Conservation (phyloP, 2,888 invertebrate species). For the Drosophila kokeensis region DNA sequence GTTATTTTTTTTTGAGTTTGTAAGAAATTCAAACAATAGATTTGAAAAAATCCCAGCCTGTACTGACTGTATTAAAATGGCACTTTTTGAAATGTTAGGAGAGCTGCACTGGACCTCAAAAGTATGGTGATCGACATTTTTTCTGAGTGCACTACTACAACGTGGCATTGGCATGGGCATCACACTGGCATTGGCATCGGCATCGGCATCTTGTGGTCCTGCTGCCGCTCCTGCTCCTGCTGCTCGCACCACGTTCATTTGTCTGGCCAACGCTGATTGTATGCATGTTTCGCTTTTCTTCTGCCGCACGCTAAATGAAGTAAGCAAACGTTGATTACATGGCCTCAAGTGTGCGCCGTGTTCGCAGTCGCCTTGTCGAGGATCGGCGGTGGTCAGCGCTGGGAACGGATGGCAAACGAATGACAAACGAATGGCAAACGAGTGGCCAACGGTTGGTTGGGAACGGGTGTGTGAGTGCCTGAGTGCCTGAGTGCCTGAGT, state of each 20-base stretch:
- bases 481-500: not conserved
- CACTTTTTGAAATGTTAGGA: not conserved
- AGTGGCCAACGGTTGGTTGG: constrained; percentile 1
- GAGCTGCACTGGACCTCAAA: not conserved
- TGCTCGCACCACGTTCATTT: constrained; percentile 54
- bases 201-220: constrained; percentile 44
- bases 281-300: constrained; percentile 80
- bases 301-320: constrained; percentile 81
- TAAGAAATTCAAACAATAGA: not conserved
- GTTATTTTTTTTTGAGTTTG: too few species aligned
- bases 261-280: constrained; percentile 72
- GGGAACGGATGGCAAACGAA: constrained; percentile 18
- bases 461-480: constrained; percentile 2
- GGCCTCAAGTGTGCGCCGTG: constrained; percentile 79
- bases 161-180: constrained; percentile 12
- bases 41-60: not conserved
- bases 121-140: not conserved
- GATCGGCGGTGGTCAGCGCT: constrained; percentile 25
- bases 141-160: not conserved
- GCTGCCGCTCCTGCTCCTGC: constrained; percentile 25
- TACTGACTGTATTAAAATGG: not conserved
- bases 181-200: constrained; percentile 25
- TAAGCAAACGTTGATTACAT: constrained; percentile 81
- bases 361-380: constrained; percentile 47
- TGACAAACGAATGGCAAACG: constrained; percentile 7